Conservation (phyloP, 2,888 invertebrate genomes). For the Lacanobia oleracea region DNA sequence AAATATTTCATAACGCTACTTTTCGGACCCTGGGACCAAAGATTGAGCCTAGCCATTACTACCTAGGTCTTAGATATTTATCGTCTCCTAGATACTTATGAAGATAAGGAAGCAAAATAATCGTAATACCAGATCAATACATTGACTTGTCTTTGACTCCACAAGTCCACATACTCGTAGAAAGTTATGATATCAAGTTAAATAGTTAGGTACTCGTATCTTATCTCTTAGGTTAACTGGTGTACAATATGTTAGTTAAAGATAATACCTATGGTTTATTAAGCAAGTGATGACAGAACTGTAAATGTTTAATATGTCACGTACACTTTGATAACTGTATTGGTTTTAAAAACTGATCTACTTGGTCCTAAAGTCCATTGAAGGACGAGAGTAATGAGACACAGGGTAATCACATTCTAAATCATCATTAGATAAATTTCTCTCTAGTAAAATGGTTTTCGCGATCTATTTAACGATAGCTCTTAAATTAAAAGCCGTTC, state of each 20-base stretch:
- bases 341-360: constrained; percentile 6
- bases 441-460: background rate
- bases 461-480: constrained; percentile 12
- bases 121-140: constrained; percentile 7
- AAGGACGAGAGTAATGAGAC: background rate
- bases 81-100: background rate
- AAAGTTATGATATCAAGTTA: constrained; percentile 33
- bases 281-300: constrained; percentile 14
- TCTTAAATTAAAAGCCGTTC: constrained; percentile 13
- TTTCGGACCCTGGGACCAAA: background rate
- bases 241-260: constrained; percentile 28
- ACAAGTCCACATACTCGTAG: background rate
- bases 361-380: background rate
- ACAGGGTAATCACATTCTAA: constrained; percentile 3
- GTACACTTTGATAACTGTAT: constrained; percentile 31
- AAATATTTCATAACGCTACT: no score
- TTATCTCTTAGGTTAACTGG: constrained; percentile 38
- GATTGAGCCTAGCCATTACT: background rate
- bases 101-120: constrained; percentile 2
- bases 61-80: background rate
- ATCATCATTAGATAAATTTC: constrained; percentile 16
- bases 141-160: constrained; percentile 20
- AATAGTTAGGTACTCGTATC: constrained; percentile 14
- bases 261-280: constrained; percentile 24
- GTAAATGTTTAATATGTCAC: constrained; percentile 15